These are phyloP conservation scores for Sebastolobus alascanus DNA, from an alignment of 2,797 vertebrate species.

Conservation along the genomic window DNA sequence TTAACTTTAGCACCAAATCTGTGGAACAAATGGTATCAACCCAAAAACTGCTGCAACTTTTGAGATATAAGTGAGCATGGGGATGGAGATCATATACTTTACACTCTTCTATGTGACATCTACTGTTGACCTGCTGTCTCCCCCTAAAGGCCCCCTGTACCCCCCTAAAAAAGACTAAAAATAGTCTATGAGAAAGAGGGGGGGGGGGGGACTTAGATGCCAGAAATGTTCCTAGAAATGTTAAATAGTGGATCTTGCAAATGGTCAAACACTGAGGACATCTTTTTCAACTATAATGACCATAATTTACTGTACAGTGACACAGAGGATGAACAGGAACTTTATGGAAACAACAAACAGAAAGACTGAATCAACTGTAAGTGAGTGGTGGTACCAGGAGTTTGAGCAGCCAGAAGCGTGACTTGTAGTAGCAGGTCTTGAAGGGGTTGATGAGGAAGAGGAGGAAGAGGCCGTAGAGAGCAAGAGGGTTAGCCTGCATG, in stretches of 20 bases:
- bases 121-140: no score
- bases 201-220: no score
- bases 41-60: no score
- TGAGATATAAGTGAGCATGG: no score
- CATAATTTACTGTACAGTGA: not conserved
- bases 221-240: not conserved
- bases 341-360: not conserved
- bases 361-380: not conserved
- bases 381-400: conserved; percentile 88
- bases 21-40: no score
- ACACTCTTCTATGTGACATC: no score
- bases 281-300: not conserved
- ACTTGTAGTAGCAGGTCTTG: conserved; percentile 99
- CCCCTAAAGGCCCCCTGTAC: no score
- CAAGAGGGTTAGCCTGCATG: conserved; percentile 95
- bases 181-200: no score
- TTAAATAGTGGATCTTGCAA: not conserved
- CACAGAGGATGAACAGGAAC: not conserved
- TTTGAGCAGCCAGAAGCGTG: conserved; percentile 98
- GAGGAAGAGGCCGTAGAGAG: conserved; percentile 95
- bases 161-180: no score
- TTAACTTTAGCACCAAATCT: no score
- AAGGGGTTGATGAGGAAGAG: conserved; percentile 99
- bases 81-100: no score
- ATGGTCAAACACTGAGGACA: not conserved